Conservation (phyloP, 2,113 vertebrate species). For the Eidolon helvum region DNA sequence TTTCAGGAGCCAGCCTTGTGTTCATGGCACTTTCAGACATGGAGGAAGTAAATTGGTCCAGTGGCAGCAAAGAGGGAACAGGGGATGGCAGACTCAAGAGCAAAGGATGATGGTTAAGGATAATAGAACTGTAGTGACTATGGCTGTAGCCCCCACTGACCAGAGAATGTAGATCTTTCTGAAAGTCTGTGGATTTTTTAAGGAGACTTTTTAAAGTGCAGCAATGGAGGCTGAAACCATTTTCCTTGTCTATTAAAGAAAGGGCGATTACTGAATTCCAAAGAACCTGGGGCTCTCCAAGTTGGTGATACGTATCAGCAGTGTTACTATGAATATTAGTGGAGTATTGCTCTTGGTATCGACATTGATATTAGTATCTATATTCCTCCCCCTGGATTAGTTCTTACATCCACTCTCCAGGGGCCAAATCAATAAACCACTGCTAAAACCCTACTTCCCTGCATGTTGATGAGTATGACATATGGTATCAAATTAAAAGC, state of each 20-base stretch:
- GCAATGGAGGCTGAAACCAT: neutral
- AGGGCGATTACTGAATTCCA: neutral
- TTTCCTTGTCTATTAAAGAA: neutral
- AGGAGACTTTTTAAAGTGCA: neutral
- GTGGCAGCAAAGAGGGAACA: no score
- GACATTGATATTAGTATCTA: neutral
- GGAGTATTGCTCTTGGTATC: neutral
- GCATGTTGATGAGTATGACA: slow-evolving; percentile 9
- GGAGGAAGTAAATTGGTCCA: neutral
- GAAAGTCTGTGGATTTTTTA: neutral
- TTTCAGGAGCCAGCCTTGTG: neutral
- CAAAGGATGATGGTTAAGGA: neutral
- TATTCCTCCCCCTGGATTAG: neutral
- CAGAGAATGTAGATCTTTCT: neutral
- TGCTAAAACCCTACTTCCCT: neutral
- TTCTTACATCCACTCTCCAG: neutral
- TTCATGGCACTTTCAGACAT: neutral
- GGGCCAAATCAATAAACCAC: slow-evolving; percentile 18
- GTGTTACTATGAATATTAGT: neutral
- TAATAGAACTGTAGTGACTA: neutral
- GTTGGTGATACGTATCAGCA: neutral
- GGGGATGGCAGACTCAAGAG: neutral
- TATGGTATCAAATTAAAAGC: slow-evolving; percentile 65
- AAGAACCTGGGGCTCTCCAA: neutral
- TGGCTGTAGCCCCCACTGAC: neutral